Conservation (phyloP, 1,140 invertebrate species). For the Matsumurasca onukii region DNA sequence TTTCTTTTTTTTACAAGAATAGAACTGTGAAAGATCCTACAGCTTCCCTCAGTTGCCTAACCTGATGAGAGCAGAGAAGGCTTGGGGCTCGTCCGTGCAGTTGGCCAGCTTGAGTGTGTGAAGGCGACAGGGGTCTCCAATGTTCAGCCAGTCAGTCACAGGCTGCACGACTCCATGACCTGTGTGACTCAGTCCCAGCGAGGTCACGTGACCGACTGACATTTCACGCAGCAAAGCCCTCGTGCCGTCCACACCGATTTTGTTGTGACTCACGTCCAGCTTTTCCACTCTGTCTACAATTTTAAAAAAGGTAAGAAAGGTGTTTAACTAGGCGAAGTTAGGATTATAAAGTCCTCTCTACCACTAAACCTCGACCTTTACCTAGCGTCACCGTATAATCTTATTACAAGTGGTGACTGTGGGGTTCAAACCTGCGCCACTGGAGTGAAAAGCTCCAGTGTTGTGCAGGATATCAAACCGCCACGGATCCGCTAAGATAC, state of each 20-base stretch:
- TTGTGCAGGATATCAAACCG: too few species aligned
- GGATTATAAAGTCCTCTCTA: too few species aligned
- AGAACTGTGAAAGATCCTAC: not conserved
- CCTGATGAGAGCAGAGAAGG: not conserved
- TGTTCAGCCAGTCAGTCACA: slow-evolving; percentile 27
- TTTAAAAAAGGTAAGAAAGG: not conserved
- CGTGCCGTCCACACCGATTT: slow-evolving; percentile 36
- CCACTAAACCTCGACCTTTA: too few species aligned
- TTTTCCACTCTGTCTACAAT: slow-evolving; percentile 31
- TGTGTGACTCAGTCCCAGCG: slow-evolving; percentile 24
- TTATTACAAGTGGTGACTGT: too few species aligned
- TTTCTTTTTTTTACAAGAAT: not conserved
- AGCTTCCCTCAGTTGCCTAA: too few species aligned
- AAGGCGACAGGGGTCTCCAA: slow-evolving; percentile 12
- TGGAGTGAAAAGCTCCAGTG: too few species aligned
- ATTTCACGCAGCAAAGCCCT: slow-evolving; percentile 28
- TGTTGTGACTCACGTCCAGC: slow-evolving; percentile 33
- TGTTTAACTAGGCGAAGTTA: too few species aligned
- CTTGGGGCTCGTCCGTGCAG: not conserved
- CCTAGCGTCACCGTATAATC: too few species aligned
- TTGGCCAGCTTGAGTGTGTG: not conserved
- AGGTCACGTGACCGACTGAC: slow-evolving; percentile 3
- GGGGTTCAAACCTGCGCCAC: too few species aligned
- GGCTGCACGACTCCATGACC: slow-evolving; percentile 24
- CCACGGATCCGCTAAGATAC: too few species aligned